Conservation (phyloP, 2,113 vertebrate genomes). For the Capricornis sumatraensis region DNA sequence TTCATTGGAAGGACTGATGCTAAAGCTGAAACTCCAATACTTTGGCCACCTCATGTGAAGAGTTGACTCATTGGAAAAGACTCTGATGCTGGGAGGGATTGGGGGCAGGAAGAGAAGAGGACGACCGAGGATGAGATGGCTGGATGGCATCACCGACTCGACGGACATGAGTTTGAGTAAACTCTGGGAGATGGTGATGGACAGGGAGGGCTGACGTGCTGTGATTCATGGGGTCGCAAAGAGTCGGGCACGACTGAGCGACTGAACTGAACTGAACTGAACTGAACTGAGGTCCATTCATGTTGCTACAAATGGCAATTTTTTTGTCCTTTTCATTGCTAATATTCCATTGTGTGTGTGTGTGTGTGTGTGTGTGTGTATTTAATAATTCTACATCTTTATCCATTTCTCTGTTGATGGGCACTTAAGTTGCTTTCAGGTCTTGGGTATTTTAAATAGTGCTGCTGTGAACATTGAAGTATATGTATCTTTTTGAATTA, state of each 20-base stretch:
- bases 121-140: no score
- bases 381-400: background rate
- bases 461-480: background rate
- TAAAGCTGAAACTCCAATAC: no score
- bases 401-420: background rate
- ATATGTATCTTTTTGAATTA: background rate
- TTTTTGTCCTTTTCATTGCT: background rate
- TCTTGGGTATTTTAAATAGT: background rate
- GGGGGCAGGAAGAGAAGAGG: no score
- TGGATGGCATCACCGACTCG: no score
- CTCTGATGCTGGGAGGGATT: no score
- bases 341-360: background rate
- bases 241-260: fast-evolving
- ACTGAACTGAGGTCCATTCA: background rate
- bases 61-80: no score
- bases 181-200: no score
- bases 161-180: no score
- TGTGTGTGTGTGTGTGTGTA: fast-evolving
- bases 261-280: no score
- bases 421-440: background rate
- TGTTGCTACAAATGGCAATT: background rate
- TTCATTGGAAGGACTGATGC: no score
- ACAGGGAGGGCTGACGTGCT: no score
- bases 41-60: no score
- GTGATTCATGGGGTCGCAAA: fast-evolving